Evolutionary conservation across 2,113 vertebrate genomes (phyloP), one percentile per base, ranked within the genome.

Genomic region (Pollachius pollachius): DNA sequence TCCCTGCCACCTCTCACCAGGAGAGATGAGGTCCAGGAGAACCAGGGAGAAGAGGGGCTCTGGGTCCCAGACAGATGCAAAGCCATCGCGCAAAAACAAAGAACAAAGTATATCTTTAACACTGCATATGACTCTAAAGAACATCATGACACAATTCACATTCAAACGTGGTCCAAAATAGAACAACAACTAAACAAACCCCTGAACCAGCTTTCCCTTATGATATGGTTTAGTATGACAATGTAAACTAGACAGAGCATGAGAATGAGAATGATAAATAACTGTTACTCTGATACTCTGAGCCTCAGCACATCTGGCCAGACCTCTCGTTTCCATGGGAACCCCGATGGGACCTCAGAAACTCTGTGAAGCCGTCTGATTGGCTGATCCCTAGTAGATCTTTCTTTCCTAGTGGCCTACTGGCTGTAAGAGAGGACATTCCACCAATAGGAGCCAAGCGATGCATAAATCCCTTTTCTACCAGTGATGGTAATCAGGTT

Each of bases 121-220:
- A 84, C 82, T 87, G 88, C 83, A 85, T 84, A 68, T 85, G 69
- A 77, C 84, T 82, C 75, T 76, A 81, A 77, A 68, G 70, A 58
- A 79, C 58, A 19, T 68, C 68, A 65, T 65, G 65, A n/a, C 72
- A 25, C 77, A 74, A 65, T 83, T 84, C 82, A 85, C 86, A 88
- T 89, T 88, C 86, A 86, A 79, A 59, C 80, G 76, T 37, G 13
- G 30, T 71, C 69, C 73, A 52, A 66, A 9, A 67, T 41, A 48
- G 81, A 79, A 12, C 18, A 7, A 71, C 70, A 62, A 64, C 41
- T 12, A 48, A 48, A 48, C 41, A 1, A 48, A 48, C 8, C 41
- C 41, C 41, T 48, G 3, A 71, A 80, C 74, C 71, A 68, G 76
- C 79, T 84, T 80, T 80, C 79, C 83, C 74, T 84, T 80, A 64